phyloP scores from a whole-genome alignment of 2,888 invertebrate genomes.

The Mimas tiliae region DNA sequence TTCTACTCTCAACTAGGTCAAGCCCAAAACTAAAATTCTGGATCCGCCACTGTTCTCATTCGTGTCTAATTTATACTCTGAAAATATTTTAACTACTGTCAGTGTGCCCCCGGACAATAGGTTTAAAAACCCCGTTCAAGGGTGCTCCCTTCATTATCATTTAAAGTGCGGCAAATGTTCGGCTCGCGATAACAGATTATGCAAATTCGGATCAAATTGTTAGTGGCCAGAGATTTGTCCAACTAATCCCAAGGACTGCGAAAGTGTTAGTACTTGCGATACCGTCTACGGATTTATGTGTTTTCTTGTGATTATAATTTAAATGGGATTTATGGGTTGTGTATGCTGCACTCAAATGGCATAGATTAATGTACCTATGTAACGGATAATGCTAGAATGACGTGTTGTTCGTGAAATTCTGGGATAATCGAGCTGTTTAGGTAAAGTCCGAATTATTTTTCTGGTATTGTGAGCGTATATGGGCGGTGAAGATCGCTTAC shows the following conservation, averaged over 20 bases:
- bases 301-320: not conserved
- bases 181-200: conserved; percentile 72
- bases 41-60: no score
- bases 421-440: no score
- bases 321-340: not conserved
- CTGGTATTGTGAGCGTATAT: no score
- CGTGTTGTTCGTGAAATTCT: no score
- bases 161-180: conserved; percentile 69
- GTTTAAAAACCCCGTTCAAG: conserved; percentile 38
- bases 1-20: no score
- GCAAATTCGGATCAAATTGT: conserved; percentile 72
- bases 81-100: conserved; percentile 28
- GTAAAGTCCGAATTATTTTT: no score
- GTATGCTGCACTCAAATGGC: not conserved
- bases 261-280: conserved; percentile 9
- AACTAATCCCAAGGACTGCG: conserved; percentile 46
- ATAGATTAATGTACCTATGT: no score
- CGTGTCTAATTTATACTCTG: conserved; percentile 1
- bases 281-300: conserved; percentile 17
- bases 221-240: conserved; percentile 63
- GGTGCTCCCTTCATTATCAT: conserved; percentile 67
- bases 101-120: conserved; percentile 26
- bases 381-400: no score
- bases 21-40: no score
- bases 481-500: no score